Conservation (phyloP, 2,797 vertebrate species). For the Morelia viridis region DNA sequence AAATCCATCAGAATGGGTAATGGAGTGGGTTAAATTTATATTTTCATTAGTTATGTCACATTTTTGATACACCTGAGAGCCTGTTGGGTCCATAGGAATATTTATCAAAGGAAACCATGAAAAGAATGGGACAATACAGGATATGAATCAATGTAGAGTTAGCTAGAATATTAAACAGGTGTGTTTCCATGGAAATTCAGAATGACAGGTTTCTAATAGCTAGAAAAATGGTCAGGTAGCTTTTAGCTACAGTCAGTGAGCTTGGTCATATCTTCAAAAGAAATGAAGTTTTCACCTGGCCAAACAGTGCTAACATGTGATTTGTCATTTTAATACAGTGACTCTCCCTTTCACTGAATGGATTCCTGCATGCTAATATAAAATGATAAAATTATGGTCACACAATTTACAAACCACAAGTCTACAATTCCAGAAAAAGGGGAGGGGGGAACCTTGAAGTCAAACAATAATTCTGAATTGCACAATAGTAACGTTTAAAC, state of each 20-base stretch:
- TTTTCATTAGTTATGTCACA: not conserved
- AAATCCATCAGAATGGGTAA: not conserved
- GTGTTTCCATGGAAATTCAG: constrained; percentile 25
- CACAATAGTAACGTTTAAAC: not conserved
- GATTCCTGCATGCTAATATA: not conserved
- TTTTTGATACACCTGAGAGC: not conserved
- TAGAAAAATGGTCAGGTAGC: not conserved
- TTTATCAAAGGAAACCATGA: constrained; percentile 8
- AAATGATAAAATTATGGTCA: not conserved
- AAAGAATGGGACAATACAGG: not conserved
- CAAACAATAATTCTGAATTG: not conserved
- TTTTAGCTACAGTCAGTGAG: constrained; percentile 1
- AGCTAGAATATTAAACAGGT: constrained; percentile 31
- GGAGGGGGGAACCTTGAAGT: not conserved
- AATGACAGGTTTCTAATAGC: constrained; percentile 17
- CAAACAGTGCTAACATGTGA: not conserved
- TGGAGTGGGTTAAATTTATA: not conserved
- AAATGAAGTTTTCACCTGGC: not conserved
- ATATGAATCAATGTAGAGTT: constrained; percentile 24
- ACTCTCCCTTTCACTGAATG: constrained; percentile 1
- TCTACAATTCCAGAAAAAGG: not conserved
- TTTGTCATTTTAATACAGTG: constrained; percentile 8
- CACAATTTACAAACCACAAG: not conserved
- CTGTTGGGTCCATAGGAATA: not conserved
- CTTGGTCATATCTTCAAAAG: not conserved